Base-by-base conservation (phyloP, 2,888 invertebrate genomes). In the Drosophila prolongata region DNA sequence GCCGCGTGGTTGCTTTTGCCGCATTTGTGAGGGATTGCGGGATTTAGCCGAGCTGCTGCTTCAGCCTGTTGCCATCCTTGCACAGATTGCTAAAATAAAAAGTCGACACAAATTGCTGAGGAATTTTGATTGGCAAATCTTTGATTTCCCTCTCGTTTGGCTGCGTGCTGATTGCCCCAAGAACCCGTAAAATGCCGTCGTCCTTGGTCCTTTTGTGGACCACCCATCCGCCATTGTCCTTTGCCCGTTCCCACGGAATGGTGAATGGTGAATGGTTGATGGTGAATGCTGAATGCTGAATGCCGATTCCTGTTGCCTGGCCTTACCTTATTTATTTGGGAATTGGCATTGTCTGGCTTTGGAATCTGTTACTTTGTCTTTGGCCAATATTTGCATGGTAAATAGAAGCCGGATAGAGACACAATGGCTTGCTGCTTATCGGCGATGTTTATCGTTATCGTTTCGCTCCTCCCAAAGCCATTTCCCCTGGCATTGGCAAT, bases 301-400 rank as follows among this genome's bases (percentile, higher is more conserved):
- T 37, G 38, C 27, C 19, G 34, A 30, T 8, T 52, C 77, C 79
- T 49, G 49, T 13, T 35, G 49, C 35, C 47, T 14, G 10, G 47
- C 47, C 76, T 73, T 73, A 79, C 79, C 85, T 81, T 81, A 84
- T 81, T 80, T 80, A 77, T 84, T 81, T 54, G 47, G 68, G 67
- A 65, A 72, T 78, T 72, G 75, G 73, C 68, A 67, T 64, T 76
- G 67, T 35, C 76, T 53, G 55, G 65, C 70, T 74, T 78, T 66
- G 44, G 56, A 69, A 70, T 80, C 78, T 62, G 73, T 80, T 80
- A 43, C 49, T 62, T 46, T 60, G 53, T 61, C 54, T 69, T 50
- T 42, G 56, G 44, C 50, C 49, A 49, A 47, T 64, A 72, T 77
- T 80, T 77, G 62, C 75, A 68, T 55, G 60, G 69, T 46, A 65